Percentiles rank a stretch among this genome's conserved stretches.
These are phyloP conservation scores for Bombycilla garrulus DNA, from an alignment of 2,113 vertebrate species.

Conservation along the genomic window DNA sequence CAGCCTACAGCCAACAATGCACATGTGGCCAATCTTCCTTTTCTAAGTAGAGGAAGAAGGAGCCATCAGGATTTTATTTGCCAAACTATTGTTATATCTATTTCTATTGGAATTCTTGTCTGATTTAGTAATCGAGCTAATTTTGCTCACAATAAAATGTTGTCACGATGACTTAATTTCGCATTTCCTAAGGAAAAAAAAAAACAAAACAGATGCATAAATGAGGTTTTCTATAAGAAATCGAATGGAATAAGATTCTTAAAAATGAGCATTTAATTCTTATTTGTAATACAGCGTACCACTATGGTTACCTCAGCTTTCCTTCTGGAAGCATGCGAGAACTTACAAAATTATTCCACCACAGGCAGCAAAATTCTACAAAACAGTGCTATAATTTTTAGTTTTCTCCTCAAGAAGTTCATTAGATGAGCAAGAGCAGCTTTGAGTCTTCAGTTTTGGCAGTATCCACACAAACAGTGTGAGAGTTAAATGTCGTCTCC, in stretches of 20 bases:
- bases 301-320: not conserved
- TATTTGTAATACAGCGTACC: not conserved
- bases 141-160: conserved; percentile 48
- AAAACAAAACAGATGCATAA: not conserved
- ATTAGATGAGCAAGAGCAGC: not conserved
- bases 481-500: not conserved
- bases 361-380: not conserved
- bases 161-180: conserved; percentile 39
- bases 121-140: not conserved
- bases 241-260: not conserved
- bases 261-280: not conserved
- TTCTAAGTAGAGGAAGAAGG: not conserved
- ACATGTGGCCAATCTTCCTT: not conserved
- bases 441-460: not conserved
- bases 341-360: not conserved
- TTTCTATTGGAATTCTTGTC: conserved; percentile 23
- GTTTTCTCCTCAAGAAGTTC: not conserved
- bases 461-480: not conserved
- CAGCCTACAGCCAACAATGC: not conserved
- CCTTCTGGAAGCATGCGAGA: not conserved
- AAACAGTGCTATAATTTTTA: not conserved
- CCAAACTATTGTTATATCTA: conserved; percentile 25
- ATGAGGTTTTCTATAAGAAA: not conserved
- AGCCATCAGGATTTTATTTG: conserved; percentile 26
- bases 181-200: not conserved